A percentile compares a stretch with the other conserved stretches of the same genome.
Conservation (phyloP, 2,888 invertebrate species). For the Odontomyia ornata region DNA sequence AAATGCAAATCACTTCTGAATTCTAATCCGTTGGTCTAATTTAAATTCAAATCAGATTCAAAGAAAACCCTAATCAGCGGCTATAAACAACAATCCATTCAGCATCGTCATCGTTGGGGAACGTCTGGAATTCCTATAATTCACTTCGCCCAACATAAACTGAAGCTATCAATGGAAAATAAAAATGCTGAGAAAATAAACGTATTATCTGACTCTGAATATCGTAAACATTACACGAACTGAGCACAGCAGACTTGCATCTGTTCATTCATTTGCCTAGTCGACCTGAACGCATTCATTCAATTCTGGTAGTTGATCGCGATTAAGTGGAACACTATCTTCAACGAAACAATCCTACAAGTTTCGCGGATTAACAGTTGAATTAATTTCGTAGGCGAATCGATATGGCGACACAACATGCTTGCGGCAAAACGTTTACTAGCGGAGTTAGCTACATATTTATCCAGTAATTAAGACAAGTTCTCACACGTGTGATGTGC, state of each 20-base stretch:
- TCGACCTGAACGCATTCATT: background rate
- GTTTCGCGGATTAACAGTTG: background rate
- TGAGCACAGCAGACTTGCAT: background rate
- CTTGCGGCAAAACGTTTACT: too few species aligned
- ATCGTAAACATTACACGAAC: background rate
- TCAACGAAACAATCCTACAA: background rate
- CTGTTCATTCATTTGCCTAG: background rate
- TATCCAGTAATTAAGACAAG: background rate
- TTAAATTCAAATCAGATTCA: too few species aligned
- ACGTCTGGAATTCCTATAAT: too few species aligned
- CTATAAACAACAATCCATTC: too few species aligned
- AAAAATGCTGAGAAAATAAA: too few species aligned
- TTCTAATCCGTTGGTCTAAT: too few species aligned
- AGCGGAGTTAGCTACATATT: background rate
- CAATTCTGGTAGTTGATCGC: background rate
- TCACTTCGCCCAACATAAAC: too few species aligned
- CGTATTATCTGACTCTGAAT: background rate
- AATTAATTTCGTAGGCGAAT: constrained; percentile 5
- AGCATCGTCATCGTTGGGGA: too few species aligned
- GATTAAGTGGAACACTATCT: too few species aligned
- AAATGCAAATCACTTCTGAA: too few species aligned
- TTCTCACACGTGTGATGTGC: background rate
- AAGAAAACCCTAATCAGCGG: too few species aligned
- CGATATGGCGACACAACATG: background rate
- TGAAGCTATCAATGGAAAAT: too few species aligned